A percentile compares a stretch with the other conserved stretches of the same genome.
Conservation (phyloP, 2,113 vertebrate genomes). For the Castor canadensis region DNA sequence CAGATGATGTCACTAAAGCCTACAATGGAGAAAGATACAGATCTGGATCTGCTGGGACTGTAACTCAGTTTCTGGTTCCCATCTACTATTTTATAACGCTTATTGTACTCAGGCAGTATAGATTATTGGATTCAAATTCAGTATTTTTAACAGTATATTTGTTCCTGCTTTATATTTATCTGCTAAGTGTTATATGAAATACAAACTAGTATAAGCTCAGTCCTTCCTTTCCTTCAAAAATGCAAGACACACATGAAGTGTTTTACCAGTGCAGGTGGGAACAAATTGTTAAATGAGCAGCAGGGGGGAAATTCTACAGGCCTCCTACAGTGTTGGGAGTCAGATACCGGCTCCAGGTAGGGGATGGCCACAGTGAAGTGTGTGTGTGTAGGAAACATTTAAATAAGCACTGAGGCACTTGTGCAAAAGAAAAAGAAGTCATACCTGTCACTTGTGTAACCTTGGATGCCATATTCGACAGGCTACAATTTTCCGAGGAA, state of each 20-base stretch:
- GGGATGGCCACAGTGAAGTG: background rate
- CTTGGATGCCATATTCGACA: conserved; percentile 47
- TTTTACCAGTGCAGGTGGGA: background rate
- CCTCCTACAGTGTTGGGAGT: background rate
- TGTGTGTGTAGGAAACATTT: background rate
- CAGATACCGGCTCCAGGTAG: background rate
- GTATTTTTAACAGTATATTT: background rate
- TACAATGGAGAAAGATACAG: background rate
- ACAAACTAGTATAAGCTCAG: background rate
- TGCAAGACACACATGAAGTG: background rate
- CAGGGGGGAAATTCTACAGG: background rate
- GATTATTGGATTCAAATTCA: background rate
- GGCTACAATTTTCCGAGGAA: background rate
- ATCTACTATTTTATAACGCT: background rate
- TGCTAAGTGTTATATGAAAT: background rate
- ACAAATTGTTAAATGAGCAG: background rate
- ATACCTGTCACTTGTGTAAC: conserved; percentile 75
- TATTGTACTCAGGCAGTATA: background rate
- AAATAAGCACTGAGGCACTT: background rate
- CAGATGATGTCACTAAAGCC: background rate
- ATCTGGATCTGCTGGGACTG: background rate
- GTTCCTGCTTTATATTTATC: background rate
- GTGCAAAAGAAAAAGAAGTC: background rate
- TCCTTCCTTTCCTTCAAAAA: background rate
- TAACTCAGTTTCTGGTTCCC: background rate